Percentiles rank a stretch among this genome's conserved stretches.
These are phyloP conservation scores for Orcinus orca DNA, from an alignment of 2,113 vertebrate species.

Conservation along the genomic window DNA sequence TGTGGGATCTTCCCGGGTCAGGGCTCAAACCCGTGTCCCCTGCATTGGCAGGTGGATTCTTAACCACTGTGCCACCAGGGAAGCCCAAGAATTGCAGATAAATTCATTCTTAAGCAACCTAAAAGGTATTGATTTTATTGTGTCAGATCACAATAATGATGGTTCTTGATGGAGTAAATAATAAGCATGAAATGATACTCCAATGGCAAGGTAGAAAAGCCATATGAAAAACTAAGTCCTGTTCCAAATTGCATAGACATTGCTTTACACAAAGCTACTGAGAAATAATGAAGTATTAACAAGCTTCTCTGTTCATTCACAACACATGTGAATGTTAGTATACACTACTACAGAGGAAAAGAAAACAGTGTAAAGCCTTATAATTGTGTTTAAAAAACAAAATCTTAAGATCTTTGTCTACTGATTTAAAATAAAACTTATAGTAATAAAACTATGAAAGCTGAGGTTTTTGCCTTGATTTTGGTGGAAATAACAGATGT, in stretches of 20 bases:
- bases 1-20: too few species aligned
- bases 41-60: too few species aligned
- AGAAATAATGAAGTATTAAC: not conserved
- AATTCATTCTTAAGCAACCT: not conserved
- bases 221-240: not conserved
- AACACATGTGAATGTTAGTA: not conserved
- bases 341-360: not conserved
- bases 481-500: not conserved
- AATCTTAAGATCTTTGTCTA: not conserved
- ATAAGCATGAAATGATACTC: not conserved
- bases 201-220: not conserved
- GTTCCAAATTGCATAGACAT: not conserved
- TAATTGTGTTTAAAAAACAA: constrained; percentile 11
- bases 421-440: not conserved
- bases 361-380: not conserved
- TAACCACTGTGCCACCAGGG: too few species aligned
- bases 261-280: not conserved
- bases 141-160: not conserved
- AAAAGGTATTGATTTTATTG: not conserved
- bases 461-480: not conserved
- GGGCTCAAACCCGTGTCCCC: too few species aligned
- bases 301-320: not conserved
- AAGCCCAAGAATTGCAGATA: not conserved
- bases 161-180: not conserved
- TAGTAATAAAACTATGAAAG: not conserved